Percentiles rank a stretch among this genome's conserved stretches.
These are phyloP conservation scores for Perca fluviatilis DNA, from an alignment of 2,113 vertebrate species.

Conservation along the genomic window DNA sequence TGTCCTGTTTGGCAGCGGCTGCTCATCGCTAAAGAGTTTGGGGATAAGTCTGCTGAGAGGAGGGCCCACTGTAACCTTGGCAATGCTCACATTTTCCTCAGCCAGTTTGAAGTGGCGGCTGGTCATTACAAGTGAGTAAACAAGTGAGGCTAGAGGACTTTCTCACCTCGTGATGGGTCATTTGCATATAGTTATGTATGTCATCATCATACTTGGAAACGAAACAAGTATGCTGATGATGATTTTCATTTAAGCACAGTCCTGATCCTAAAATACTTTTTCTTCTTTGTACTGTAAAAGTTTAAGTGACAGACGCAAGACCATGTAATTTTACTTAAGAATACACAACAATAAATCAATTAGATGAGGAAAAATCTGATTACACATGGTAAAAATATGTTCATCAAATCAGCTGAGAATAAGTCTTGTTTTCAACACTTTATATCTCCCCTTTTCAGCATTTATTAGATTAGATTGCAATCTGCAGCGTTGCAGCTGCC, in stretches of 20 bases:
- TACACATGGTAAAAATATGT: background rate
- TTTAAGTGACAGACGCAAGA: background rate
- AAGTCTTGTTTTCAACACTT: background rate
- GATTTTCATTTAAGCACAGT: background rate
- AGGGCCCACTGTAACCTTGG: slow-evolving; percentile 98
- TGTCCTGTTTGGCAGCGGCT: slow-evolving; percentile 86
- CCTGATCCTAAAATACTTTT: background rate
- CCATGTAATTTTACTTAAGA: background rate
- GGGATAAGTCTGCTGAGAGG: slow-evolving; percentile 95
- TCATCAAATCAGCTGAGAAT: background rate
- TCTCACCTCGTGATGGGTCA: background rate
- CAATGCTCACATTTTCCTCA: slow-evolving; percentile 95
- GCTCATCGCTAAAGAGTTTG: slow-evolving; percentile 97
- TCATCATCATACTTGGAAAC: background rate
- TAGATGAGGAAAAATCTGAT: background rate
- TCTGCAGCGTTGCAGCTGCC: no score
- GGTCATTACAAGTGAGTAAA: slow-evolving; percentile 96
- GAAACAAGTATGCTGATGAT: background rate
- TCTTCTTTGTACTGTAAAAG: background rate
- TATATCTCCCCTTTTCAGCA: background rate
- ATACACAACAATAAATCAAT: background rate
- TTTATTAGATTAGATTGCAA: background rate
- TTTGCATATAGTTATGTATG: background rate
- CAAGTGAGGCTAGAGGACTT: background rate
- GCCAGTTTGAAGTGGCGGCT: slow-evolving; percentile 94